A percentile compares a stretch with the other conserved stretches of the same genome.
These are phyloP conservation scores for Scelioninae gen. 1 DNA, from an alignment of 2,888 invertebrate species.

Conservation along the genomic window DNA sequence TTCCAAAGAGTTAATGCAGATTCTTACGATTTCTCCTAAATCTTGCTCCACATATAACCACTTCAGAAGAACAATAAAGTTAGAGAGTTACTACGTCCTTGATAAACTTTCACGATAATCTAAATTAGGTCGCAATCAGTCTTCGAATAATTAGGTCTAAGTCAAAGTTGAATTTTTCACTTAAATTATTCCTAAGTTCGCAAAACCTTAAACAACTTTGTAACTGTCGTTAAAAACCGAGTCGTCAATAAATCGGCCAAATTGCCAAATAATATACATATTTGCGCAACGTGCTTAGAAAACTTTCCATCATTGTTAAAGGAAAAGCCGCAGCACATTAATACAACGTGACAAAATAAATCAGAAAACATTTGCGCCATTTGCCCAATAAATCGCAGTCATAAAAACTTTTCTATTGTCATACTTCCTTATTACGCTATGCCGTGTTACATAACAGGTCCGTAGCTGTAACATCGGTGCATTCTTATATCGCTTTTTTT, in stretches of 20 bases:
- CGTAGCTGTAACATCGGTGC: constrained; percentile 1
- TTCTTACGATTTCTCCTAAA: no score
- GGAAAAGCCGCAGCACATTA: not conserved
- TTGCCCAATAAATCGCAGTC: constrained; percentile 29
- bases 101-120: constrained; percentile 5
- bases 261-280: not conserved
- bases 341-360: not conserved
- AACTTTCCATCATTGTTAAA: constrained; percentile 8
- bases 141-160: constrained; percentile 3
- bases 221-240: not conserved
- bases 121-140: constrained; percentile 18
- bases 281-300: not conserved
- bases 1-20: no score
- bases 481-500: constrained; percentile 33
- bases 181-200: not conserved
- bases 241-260: not conserved
- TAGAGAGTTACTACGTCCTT: not conserved
- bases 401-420: constrained; percentile 32
- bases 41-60: no score
- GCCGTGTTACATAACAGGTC: constrained; percentile 36
- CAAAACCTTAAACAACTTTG: not conserved
- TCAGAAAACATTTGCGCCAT: constrained; percentile 23
- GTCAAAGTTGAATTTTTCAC: constrained; percentile 12
- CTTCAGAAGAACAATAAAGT: not conserved
- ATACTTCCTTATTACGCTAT: constrained; percentile 36